These are phyloP conservation scores for Hydrozoanthus tunicans DNA, from an alignment of 64 coral and sea anemone species.

Conservation along the genomic window DNA sequence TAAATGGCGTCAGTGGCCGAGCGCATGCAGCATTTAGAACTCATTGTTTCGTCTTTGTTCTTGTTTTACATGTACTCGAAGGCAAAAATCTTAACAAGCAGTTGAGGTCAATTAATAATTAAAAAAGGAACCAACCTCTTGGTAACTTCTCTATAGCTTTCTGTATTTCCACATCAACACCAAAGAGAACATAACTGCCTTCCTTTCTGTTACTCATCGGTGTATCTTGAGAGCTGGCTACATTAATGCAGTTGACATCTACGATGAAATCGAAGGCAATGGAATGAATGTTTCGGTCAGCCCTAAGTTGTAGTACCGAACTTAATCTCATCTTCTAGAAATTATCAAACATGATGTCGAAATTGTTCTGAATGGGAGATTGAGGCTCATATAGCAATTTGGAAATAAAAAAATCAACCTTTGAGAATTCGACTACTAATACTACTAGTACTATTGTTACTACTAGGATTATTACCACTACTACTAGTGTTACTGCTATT, in stretches of 20 bases:
- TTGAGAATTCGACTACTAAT: too few relatives aligned
- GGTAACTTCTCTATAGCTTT: constrained; percentile 85
- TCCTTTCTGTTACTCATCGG: constrained; percentile 81
- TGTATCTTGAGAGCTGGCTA: constrained; percentile 75
- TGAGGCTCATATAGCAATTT: too few relatives aligned
- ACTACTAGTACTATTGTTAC: too few relatives aligned
- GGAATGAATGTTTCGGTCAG: background rate
- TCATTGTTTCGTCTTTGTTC: too few relatives aligned
- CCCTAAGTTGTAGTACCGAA: too few relatives aligned
- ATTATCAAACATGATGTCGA: background rate
- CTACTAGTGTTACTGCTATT: too few relatives aligned
- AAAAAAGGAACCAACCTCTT: constrained; percentile 53
- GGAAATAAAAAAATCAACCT: too few relatives aligned
- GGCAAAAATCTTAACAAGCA: too few relatives aligned
- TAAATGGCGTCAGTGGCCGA: too few relatives aligned
- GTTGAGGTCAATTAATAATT: background rate
- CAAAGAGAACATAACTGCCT: constrained; percentile 80
- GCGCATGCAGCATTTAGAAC: background rate
- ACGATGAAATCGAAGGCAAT: background rate
- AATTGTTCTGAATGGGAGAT: too few relatives aligned
- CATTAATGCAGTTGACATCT: constrained; percentile 80
- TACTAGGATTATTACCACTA: too few relatives aligned
- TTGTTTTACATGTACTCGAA: too few relatives aligned
- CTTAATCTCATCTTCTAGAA: background rate
- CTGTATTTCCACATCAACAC: constrained; percentile 86